A percentile compares a stretch with the other conserved stretches of the same genome.
These are phyloP conservation scores for Acanthochromis polyacanthus DNA, from an alignment of 2,113 vertebrate genomes.

Conservation along the genomic window DNA sequence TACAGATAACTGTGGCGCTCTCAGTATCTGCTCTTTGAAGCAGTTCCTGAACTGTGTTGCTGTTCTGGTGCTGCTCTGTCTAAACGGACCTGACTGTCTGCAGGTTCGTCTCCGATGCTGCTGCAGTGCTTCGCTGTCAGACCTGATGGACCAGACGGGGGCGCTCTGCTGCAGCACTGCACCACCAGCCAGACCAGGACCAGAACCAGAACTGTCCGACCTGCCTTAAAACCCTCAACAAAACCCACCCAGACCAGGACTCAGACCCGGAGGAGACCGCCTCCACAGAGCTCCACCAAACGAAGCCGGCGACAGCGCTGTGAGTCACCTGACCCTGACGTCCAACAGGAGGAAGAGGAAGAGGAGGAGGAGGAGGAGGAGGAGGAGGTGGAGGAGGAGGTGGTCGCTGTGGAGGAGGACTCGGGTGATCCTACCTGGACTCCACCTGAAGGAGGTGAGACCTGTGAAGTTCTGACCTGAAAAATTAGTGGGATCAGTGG, in stretches of 20 bases:
- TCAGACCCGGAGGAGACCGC: conserved; percentile 21
- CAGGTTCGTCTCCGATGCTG: conserved; percentile 49
- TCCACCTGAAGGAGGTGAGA: conserved; percentile 43
- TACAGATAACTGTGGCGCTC: too few species aligned
- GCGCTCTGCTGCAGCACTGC: conserved; percentile 65
- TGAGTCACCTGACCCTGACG: neutral
- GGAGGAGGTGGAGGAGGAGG: too few species aligned
- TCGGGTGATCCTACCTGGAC: conserved; percentile 52
- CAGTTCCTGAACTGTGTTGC: too few species aligned
- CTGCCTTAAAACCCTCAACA: conserved; percentile 23
- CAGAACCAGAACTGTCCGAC: conserved; percentile 57
- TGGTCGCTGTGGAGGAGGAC: conserved; percentile 20
- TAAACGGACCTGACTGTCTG: neutral
- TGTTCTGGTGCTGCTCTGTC: too few species aligned
- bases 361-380: neutral
- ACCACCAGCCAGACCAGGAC: conserved; percentile 56
- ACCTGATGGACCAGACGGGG: conserved; percentile 55
- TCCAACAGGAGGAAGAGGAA: conserved; percentile 1
- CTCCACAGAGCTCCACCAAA: neutral
- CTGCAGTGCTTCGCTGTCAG: conserved; percentile 59
- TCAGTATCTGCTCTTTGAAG: too few species aligned
- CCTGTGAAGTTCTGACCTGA: too few species aligned
- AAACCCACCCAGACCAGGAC: conserved; percentile 18
- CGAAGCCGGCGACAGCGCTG: neutral
- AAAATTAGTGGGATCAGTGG: too few species aligned